A percentile compares a stretch with the other conserved stretches of the same genome.
Evolutionary conservation across 2,888 invertebrate species (phyloP).

Genomic region (Pandemis heparana): DNA sequence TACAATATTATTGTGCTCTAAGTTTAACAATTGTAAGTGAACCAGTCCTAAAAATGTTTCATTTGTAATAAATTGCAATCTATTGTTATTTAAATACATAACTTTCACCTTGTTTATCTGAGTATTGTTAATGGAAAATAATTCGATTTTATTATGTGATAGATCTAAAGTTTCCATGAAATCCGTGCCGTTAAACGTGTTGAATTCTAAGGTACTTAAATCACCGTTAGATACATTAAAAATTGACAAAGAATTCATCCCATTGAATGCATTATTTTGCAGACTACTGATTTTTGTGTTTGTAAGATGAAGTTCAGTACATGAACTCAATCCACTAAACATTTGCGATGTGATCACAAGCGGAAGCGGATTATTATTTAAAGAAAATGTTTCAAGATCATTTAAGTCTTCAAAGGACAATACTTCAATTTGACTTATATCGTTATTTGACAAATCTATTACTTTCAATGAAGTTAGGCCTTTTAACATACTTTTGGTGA

Average conservation of each 20-base stretch:
- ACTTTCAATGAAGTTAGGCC: not conserved
- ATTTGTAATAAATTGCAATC: slow-evolving; percentile 9
- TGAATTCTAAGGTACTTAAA: slow-evolving; percentile 8
- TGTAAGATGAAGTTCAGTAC: slow-evolving; percentile 21
- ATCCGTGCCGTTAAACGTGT: slow-evolving; percentile 21
- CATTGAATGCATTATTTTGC: slow-evolving; percentile 21
- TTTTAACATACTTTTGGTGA: slow-evolving; percentile 11
- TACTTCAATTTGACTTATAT: slow-evolving; percentile 13
- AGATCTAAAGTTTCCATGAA: slow-evolving; percentile 29
- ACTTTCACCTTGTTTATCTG: slow-evolving; percentile 18
- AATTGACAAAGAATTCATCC: slow-evolving; percentile 21
- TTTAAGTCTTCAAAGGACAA: slow-evolving; percentile 23
- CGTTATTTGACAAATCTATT: slow-evolving; percentile 31
- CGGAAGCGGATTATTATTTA: slow-evolving; percentile 29
- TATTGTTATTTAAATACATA: slow-evolving; percentile 33
- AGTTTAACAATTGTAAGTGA: slow-evolving; percentile 8
- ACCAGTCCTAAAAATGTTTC: slow-evolving; percentile 17
- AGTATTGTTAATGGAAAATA: slow-evolving; percentile 22
- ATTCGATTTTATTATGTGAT: slow-evolving; percentile 29
- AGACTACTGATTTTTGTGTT: slow-evolving; percentile 21
- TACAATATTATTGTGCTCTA: slow-evolving; percentile 15
- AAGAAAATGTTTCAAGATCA: slow-evolving; percentile 13
- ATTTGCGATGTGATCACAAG: slow-evolving; percentile 11
- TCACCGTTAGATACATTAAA: slow-evolving; percentile 25
- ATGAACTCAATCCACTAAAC: slow-evolving; percentile 21